Evolutionary conservation across 2,113 vertebrate species (phyloP).

Genomic region (Australoheros scitulus): DNA sequence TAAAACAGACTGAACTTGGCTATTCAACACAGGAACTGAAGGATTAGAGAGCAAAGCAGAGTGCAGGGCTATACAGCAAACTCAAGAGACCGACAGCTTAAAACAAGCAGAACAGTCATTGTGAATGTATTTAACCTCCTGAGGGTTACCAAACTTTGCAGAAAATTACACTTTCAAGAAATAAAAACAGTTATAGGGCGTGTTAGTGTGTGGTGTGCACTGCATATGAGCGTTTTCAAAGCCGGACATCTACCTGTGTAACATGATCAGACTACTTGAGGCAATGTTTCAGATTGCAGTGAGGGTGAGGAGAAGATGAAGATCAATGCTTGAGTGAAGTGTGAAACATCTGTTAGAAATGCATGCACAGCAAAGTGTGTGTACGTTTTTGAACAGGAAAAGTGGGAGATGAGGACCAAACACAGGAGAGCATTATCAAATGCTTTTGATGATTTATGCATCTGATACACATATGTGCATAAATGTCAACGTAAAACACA

Average conservation of each 20-base stretch:
- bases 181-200: background rate
- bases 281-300: slow-evolving; percentile 51
- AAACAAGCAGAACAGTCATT: slow-evolving; percentile 27
- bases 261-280: slow-evolving; percentile 45
- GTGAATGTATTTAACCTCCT: slow-evolving; percentile 14
- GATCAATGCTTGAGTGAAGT: slow-evolving; percentile 59
- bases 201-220: slow-evolving; percentile 4
- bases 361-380: slow-evolving; percentile 55
- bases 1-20: slow-evolving; percentile 55
- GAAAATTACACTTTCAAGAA: slow-evolving; percentile 20
- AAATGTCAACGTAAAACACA: slow-evolving; percentile 33
- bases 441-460: slow-evolving; percentile 29
- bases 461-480: slow-evolving; percentile 22
- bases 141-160: background rate
- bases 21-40: slow-evolving; percentile 28
- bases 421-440: slow-evolving; percentile 17
- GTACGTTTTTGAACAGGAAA: slow-evolving; percentile 42
- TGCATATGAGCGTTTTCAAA: slow-evolving; percentile 24
- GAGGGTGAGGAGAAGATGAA: slow-evolving; percentile 49
- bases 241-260: slow-evolving; percentile 28
- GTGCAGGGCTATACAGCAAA: slow-evolving; percentile 26
- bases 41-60: slow-evolving; percentile 37
- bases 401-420: slow-evolving; percentile 12
- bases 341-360: slow-evolving; percentile 57
- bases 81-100: slow-evolving; percentile 11